A percentile compares a stretch with the other conserved stretches of the same genome.
These are phyloP conservation scores for Sanderia malayensis DNA, from an alignment of 30 jellyfish, hydroid and myxozoan genomes.

Conservation along the genomic window DNA sequence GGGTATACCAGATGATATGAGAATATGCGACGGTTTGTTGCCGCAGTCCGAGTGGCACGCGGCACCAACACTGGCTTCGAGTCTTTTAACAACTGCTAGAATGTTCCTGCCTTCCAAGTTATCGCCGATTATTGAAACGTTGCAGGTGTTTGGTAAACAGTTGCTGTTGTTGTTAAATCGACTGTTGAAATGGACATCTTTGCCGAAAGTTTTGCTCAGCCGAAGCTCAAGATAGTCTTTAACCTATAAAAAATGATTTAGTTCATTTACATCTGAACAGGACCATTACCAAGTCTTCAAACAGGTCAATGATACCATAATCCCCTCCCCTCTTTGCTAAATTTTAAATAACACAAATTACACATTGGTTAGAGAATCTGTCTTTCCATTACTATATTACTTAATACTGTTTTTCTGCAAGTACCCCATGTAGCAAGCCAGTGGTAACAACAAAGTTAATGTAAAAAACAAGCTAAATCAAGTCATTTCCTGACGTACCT, in stretches of 20 bases:
- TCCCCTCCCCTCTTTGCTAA: no score
- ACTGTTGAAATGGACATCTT: slow-evolving; percentile 47
- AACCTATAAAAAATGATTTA: slow-evolving; percentile 39
- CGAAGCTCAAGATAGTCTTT: slow-evolving; percentile 61
- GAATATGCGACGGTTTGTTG: slow-evolving; percentile 69
- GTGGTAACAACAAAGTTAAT: neutral
- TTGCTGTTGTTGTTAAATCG: slow-evolving; percentile 17
- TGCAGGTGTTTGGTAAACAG: slow-evolving; percentile 89
- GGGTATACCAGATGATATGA: slow-evolving; percentile 82
- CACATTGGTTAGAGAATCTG: no score
- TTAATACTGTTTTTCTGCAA: no score
- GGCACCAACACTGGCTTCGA: slow-evolving; percentile 98
- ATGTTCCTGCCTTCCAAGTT: slow-evolving; percentile 64
- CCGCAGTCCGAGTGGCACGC: slow-evolving; percentile 92
- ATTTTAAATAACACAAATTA: no score
- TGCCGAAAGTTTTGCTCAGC: slow-evolving; percentile 40
- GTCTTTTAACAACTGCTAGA: slow-evolving; percentile 27
- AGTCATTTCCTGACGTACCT: no score
- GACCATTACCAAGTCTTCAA: no score
- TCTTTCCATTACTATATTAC: no score
- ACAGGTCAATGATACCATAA: no score
- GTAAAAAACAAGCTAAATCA: neutral
- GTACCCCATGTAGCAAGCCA: no score
- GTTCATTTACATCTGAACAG: no score
- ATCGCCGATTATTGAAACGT: slow-evolving; percentile 65